Conservation (phyloP, 2,797 vertebrate species). For the Aphelocoma californica region DNA sequence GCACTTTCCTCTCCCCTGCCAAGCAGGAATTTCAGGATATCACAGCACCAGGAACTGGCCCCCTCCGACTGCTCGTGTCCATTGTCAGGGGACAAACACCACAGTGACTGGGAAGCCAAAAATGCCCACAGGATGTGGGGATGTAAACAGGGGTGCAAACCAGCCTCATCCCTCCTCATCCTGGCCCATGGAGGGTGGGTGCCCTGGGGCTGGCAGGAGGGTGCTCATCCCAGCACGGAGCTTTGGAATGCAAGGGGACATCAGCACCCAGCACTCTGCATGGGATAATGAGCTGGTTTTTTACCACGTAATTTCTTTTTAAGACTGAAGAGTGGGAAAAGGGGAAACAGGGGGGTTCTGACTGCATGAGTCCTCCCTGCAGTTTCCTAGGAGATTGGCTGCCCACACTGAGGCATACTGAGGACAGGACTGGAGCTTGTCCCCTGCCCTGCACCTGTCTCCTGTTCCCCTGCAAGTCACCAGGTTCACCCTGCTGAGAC, state of each 20-base stretch:
- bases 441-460: not conserved
- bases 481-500: not conserved
- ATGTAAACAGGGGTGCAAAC: not conserved
- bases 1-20: not conserved
- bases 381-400: not conserved
- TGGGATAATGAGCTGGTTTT: accelerated
- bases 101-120: not conserved
- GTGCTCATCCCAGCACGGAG: not conserved
- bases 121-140: not conserved
- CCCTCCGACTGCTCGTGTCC: not conserved
- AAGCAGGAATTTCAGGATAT: not conserved
- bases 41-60: not conserved
- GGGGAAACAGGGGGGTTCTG: not conserved
- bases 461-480: not conserved
- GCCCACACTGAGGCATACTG: not conserved
- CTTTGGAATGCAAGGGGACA: not conserved
- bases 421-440: not conserved
- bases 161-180: not conserved
- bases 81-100: accelerated
- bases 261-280: accelerated
- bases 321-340: not conserved
- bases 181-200: accelerated
- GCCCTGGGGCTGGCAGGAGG: not conserved
- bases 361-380: not conserved
- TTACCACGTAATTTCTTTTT: accelerated